phyloP scores from a whole-genome alignment of 2,797 vertebrate species.

The Spheniscus humboldti region DNA sequence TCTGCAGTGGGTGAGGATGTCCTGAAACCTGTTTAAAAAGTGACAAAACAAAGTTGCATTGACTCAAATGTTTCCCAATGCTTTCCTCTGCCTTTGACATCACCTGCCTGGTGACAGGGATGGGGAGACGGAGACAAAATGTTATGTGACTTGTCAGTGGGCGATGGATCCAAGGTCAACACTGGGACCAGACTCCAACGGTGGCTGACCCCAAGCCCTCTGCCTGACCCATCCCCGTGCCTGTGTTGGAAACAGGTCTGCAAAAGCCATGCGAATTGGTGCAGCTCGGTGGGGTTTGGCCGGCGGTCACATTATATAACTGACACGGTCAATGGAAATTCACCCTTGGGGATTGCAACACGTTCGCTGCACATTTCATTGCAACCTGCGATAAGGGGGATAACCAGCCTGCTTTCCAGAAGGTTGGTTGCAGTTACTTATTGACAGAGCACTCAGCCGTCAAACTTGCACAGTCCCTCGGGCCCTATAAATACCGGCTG shows the following conservation, averaged over 20 bases:
- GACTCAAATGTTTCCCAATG: neutral
- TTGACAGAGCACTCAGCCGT: conserved; percentile 21
- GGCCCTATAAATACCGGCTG: neutral
- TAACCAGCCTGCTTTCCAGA: neutral
- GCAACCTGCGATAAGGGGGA: neutral
- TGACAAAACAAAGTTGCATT: neutral
- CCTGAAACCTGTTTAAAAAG: neutral
- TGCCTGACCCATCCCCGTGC: neutral
- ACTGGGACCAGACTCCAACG: fast-evolving
- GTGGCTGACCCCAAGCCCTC: neutral
- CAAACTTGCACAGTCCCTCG: neutral
- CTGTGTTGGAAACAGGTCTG: neutral
- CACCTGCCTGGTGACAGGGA: neutral
- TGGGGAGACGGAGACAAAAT: neutral
- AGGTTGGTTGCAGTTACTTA: conserved; percentile 24
- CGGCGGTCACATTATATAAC: neutral
- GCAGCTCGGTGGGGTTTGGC: neutral
- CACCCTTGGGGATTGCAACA: conserved; percentile 8
- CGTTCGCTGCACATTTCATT: neutral
- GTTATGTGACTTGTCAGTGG: neutral
- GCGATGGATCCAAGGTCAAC: fast-evolving
- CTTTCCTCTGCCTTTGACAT: neutral
- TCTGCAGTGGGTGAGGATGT: neutral
- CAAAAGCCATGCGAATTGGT: fast-evolving
- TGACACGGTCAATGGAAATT: neutral